Evolutionary conservation across 2,888 invertebrate genomes (phyloP).

Genomic region (Pachycephus smyrnensis): DNA sequence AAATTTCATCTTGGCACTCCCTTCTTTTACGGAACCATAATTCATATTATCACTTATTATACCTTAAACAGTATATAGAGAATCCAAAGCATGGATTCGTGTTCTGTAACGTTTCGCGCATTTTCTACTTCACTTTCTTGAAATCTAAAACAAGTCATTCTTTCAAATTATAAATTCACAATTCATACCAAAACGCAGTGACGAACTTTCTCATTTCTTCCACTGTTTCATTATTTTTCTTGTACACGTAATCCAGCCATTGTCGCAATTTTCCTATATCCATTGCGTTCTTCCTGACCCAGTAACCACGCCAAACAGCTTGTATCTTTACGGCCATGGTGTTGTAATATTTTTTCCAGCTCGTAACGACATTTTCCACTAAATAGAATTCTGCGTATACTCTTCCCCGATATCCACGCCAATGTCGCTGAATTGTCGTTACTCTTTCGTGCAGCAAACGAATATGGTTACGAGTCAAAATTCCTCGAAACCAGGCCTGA

Average conservation of each 20-base stretch:
- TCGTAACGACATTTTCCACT: conserved; percentile 34
- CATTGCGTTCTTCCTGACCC: conserved; percentile 34
- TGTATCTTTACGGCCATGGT: conserved; percentile 51
- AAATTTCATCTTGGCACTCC: not conserved
- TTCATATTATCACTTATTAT: not conserved
- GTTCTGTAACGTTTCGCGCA: conserved; percentile 33
- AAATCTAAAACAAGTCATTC: conserved; percentile 32
- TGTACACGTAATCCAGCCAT: conserved; percentile 40
- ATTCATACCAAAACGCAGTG: not conserved
- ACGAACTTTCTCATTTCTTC: conserved; percentile 42
- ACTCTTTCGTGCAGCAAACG: conserved; percentile 42
- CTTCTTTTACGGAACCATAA: not conserved
- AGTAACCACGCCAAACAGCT: conserved; percentile 52
- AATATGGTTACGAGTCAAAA: conserved; percentile 45
- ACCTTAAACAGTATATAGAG: conserved; percentile 57
- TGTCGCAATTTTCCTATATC: conserved; percentile 33
- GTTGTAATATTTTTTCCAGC: conserved; percentile 42
- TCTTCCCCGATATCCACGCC: conserved; percentile 46
- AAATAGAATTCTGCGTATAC: conserved; percentile 29
- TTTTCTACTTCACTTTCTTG: conserved; percentile 30
- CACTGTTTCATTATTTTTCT: conserved; percentile 38
- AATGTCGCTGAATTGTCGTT: conserved; percentile 45
- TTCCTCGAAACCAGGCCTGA: conserved; percentile 54
- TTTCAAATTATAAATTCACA: not conserved
- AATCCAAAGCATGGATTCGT: conserved; percentile 49